Evolutionary conservation across 1,140 invertebrate genomes (phyloP).

Genomic region (Hydropsyche tenuis): DNA sequence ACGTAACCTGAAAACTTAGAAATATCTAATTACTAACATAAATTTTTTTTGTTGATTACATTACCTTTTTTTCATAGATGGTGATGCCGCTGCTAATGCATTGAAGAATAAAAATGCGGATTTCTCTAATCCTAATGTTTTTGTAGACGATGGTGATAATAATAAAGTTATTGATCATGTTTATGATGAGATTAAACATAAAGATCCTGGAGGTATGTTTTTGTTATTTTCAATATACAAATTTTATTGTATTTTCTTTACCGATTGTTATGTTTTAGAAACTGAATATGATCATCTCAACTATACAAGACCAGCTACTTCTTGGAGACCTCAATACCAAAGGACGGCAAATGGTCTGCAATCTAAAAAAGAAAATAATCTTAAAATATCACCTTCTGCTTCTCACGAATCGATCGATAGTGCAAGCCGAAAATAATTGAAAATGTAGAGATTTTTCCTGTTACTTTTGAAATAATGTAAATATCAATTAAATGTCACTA

Average conservation of each 20-base stretch:
- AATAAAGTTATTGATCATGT: conserved; percentile 78
- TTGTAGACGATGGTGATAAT: conserved; percentile 78
- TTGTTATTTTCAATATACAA: no score
- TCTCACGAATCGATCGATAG: not conserved
- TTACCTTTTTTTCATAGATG: conserved; percentile 57
- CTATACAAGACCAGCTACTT: conserved; percentile 79
- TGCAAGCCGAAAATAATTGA: not conserved
- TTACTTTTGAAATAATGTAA: not conserved
- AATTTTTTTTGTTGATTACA: no score
- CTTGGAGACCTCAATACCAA: conserved; percentile 85
- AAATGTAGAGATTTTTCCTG: not conserved
- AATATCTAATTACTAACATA: not conserved
- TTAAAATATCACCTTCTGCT: not conserved
- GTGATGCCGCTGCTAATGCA: conserved; percentile 66
- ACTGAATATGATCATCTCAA: conserved; percentile 87
- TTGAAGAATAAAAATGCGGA: conserved; percentile 85
- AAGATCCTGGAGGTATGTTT: conserved; percentile 58
- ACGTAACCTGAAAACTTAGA: conserved; percentile 45
- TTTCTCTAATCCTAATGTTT: conserved; percentile 83
- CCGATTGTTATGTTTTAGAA: conserved; percentile 60
- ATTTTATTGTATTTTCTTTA: no score
- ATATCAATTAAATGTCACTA: not conserved
- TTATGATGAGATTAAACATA: conserved; percentile 91
- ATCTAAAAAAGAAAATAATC: conserved; percentile 42
- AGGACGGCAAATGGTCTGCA: conserved; percentile 69